Conservation (phyloP, 1,140 invertebrate genomes). For the Lanistes nyassanus region DNA sequence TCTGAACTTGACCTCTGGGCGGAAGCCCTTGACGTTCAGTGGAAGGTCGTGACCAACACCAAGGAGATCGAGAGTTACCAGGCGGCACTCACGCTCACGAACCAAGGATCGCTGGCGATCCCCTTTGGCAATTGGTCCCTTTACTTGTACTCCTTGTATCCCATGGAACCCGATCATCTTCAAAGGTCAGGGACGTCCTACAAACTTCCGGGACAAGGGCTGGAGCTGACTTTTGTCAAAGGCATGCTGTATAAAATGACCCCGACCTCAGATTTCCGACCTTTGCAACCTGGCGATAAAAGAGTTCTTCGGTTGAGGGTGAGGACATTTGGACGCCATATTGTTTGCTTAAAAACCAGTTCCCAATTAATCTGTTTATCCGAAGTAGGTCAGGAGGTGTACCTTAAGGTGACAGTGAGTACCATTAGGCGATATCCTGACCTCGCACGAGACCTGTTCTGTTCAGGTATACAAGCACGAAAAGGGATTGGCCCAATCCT, state of each 20-base stretch:
- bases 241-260: constrained; percentile 47
- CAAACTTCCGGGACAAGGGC: constrained; percentile 11
- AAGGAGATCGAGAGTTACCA: neutral
- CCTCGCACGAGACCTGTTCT: no score
- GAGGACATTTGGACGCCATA: neutral
- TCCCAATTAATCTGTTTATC: no score
- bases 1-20: neutral
- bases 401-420: no score
- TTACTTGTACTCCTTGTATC: constrained; percentile 32
- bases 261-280: constrained; percentile 26
- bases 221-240: constrained; percentile 36
- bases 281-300: constrained; percentile 24
- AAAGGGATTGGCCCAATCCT: no score
- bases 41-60: constrained; percentile 11
- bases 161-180: constrained; percentile 34
- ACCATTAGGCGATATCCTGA: no score
- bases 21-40: neutral
- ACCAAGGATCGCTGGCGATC: neutral
- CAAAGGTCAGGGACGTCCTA: constrained; percentile 30
- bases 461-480: no score
- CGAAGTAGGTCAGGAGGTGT: no score
- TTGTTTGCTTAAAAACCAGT: no score
- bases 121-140: constrained; percentile 33
- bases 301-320: constrained; percentile 28
- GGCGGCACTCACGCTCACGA: neutral